phyloP scores from a whole-genome alignment of 2,797 vertebrate genomes.

The Aratinga solstitialis region DNA sequence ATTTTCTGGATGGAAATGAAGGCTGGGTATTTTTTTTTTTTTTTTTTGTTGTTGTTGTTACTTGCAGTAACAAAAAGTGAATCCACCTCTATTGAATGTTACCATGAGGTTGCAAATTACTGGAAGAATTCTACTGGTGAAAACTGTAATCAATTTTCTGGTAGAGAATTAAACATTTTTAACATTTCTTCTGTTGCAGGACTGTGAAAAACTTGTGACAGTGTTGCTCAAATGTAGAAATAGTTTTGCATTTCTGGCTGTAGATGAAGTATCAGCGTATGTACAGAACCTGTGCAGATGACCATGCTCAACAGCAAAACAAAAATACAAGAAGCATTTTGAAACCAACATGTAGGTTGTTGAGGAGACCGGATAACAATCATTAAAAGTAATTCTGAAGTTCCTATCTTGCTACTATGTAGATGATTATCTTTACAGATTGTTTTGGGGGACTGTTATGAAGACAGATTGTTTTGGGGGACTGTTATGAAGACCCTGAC shows the following conservation, averaged over 20 bases:
- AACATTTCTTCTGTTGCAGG: not conserved
- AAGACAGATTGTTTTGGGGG: not conserved
- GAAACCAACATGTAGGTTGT: not conserved
- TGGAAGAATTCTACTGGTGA: not conserved
- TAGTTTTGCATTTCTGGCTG: not conserved
- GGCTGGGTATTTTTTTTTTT: not conserved
- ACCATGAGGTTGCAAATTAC: not conserved
- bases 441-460: not conserved
- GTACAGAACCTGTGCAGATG: not conserved
- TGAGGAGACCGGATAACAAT: not conserved
- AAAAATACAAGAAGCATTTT: not conserved
- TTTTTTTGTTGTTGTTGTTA: not conserved
- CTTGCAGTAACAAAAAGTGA: not conserved
- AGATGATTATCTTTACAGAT: not conserved
- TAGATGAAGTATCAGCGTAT: not conserved
- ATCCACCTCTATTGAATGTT: not conserved
- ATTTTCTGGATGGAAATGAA: not conserved
- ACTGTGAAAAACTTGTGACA: not conserved
- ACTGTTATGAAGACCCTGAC: not conserved
- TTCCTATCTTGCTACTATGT: not conserved
- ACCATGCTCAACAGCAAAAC: not conserved
- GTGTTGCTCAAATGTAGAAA: not conserved
- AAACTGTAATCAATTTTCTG: not conserved
- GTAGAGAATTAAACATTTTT: not conserved
- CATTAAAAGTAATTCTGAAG: not conserved